Base-by-base conservation (phyloP, 1,140 invertebrate species). In the Bombus pyrosoma region DNA sequence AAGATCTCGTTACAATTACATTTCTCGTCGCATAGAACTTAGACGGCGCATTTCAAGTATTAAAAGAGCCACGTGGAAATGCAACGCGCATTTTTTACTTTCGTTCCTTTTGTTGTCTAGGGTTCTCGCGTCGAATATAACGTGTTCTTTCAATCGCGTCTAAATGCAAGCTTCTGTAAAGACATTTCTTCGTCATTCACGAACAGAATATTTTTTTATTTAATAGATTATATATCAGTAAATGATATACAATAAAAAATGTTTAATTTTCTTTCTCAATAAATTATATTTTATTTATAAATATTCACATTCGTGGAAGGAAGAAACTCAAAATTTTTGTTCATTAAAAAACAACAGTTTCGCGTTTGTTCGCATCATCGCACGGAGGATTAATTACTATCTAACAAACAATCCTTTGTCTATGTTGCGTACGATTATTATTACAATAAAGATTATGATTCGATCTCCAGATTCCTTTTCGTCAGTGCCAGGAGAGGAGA, bases 1-100 rank as follows among this genome's bases (percentile, higher is more conserved):
- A 90, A 88, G 81, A 89, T 87, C 90, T 91, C 69, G 85, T 92
- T 90, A 90, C 76, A 91, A 87, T 93, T 91, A 88, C 85, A 88
- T 90, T 87, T 81, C 87, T 91, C 78, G 82, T 79, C 82, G 72
- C 79, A 86, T 90, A 91, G 86, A 92, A 91, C 73, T 53, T 90
- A 91, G 87, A 92, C 76, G 86, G 79, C 85, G 69, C 87, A 76
- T 89, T 41, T 87, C 81, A 89, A 80, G 83, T 82, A 83, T 91
- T 89, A 90, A 83, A 91, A 85, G 71, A 89, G 81, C 85, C 86
- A 78, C 77, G 79, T 88, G 88, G 57, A 71, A 75, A 81, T 74
- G 69, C 69, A 83, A 39, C 62, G 39, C 39, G 22, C 18, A 15
- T 25, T 22, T 34, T 41, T 39, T 71, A 25, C 5, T 12, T n/a